Evolutionary conservation across 1,140 invertebrate species (phyloP), one percentile per base, ranked within the genome.

Genomic region (Drosophila takahashii): DNA sequence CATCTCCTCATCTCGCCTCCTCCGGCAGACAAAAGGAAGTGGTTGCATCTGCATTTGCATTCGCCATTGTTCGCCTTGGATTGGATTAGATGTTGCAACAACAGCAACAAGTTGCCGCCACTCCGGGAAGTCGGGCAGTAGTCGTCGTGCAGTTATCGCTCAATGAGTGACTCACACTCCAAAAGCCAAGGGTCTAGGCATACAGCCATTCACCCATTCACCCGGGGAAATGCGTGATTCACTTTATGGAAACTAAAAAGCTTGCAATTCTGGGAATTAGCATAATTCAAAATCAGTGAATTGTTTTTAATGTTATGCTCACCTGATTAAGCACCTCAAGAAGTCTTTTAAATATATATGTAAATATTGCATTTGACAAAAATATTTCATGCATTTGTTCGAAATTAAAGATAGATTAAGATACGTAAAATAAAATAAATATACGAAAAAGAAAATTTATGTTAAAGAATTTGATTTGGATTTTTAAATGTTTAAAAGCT

Each of bases 101-200:
- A 37, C 32, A 34, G 42, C 80, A 85, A 84, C 81, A 84, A 85
- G 81, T 87, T 79, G 79, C 75, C 50, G 56, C 81, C 73, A 77
- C 72, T 52, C 36, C 60, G 78, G 59, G 58, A 67, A 77, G 70
- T 72, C 73, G 60, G 61, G 58, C 59, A 77, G 66, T 66, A 59
- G 77, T 76, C 66, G 67, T 36, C 61, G 54, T 52, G 69, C 41
- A 44, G 57, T 61, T 54, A 80, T 62, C 37, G 59, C 44, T 54
- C 39, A 53, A 16, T 75, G 79, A 87, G 32, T 89, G 74, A 86
- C 69, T 70, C 58, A 60, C 47, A 41, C 54, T 50, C 44, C 58
- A 18, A 61, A 41, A 26, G 41, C 42, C 47, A 77, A 57, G 69
- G 52, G 81, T 78, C 47, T 71, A 54, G 60, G 34, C 57, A 42